These are phyloP conservation scores for Oceanodroma tethys DNA, from an alignment of 2,113 vertebrate species.

Conservation along the genomic window DNA sequence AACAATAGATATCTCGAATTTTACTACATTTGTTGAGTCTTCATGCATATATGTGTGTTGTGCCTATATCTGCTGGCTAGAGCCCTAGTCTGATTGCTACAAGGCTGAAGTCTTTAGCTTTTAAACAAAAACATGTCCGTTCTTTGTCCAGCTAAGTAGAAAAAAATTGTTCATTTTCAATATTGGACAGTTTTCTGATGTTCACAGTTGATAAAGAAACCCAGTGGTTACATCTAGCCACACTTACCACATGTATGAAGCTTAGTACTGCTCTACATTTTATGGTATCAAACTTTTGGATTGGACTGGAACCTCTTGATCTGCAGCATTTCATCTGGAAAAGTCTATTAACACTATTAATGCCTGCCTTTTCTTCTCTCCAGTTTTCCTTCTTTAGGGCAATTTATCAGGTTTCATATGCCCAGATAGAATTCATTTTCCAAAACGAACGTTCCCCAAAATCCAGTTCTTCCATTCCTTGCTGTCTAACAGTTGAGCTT, in stretches of 20 bases:
- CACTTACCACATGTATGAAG: not conserved
- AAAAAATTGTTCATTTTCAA: not conserved
- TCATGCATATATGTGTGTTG: not conserved
- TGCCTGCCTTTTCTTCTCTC: not conserved
- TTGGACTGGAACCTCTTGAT: not conserved
- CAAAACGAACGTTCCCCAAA: not conserved
- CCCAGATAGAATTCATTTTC: not conserved
- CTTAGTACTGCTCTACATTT: not conserved
- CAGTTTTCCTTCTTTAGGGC: not conserved
- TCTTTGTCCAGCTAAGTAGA: not conserved
- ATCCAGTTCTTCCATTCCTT: not conserved
- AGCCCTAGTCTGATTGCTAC: not conserved
- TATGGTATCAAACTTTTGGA: not conserved
- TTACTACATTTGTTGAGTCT: not conserved
- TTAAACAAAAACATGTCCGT: not conserved
- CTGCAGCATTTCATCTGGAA: not conserved
- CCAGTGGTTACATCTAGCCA: not conserved
- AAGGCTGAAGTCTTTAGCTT: not conserved
- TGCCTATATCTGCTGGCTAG: not conserved
- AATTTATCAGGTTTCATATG: not conserved
- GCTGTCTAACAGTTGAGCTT: not conserved
- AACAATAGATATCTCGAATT: not conserved
- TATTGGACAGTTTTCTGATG: not conserved
- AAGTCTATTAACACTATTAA: not conserved
- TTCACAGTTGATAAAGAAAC: not conserved